Evolutionary conservation across 2,113 vertebrate genomes (phyloP), one percentile per base, ranked within the genome.

Genomic region (Brachypteracias leptosomus): DNA sequence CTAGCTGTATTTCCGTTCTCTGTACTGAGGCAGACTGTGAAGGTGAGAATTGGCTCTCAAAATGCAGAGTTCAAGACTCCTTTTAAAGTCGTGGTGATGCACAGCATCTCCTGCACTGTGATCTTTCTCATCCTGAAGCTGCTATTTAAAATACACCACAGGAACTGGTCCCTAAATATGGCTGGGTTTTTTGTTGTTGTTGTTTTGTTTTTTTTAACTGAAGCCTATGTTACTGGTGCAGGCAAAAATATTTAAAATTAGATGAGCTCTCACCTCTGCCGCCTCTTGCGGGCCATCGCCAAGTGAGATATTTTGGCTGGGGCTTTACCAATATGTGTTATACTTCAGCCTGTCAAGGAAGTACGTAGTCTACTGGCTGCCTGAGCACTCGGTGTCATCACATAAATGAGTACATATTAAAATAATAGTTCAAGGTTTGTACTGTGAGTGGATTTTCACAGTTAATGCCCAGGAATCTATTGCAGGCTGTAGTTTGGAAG

Each of bases 221-320:
- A 85, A 49, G 26, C 11, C 26, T 49, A 0, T 73, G 16, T 58
- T 89, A 66, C 36, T 91, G 36, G 6, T 57, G 9, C 75, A 74
- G 68, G n/a, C 11, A 76, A 31, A 86, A 68, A 31, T n/a, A 52
- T 13, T 59, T 73, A 44, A 59, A 35, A 52, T 65, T 16, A 36
- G 16, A 25, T 29, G 49, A 76, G 7, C 9, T 73, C 14, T 85
- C 14, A 35, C 6, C 33, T 73, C 40, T 61, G 26, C 44, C 82
- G 57, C 31, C 21, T 49, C n/a, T 62, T 88, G 36, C 1, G 5
- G 13, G 40, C 14, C 36, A 22, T 36, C 0, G 0, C 44, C 24
- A 25, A 8, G 35, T 26, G 82, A 74, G 21, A 4, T 58, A 20
- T 58, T 83, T 88, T 31, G 42, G 28, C 35, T 76, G 49, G 54